Evolutionary conservation across 2,113 vertebrate genomes (phyloP).

Genomic region (Nothoprocta perdicaria): DNA sequence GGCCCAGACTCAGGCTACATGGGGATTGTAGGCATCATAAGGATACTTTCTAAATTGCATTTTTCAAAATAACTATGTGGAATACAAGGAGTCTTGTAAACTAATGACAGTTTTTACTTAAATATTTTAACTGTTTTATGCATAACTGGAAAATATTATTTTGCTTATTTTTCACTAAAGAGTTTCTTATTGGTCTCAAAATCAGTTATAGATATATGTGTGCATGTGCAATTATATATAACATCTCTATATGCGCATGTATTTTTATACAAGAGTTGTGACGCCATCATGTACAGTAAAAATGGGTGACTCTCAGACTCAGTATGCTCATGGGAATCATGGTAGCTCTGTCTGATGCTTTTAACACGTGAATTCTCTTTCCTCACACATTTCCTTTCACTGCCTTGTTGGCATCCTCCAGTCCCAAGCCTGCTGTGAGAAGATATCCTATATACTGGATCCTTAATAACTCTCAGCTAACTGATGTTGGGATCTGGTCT

Average conservation of each 20-base stretch:
- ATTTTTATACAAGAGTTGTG: not conserved
- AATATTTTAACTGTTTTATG: not conserved
- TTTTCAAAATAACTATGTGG: not conserved
- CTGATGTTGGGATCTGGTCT: not conserved
- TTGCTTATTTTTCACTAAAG: not conserved
- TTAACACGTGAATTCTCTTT: not conserved
- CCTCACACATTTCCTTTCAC: not conserved
- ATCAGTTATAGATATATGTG: not conserved
- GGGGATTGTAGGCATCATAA: not conserved
- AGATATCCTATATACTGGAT: not conserved
- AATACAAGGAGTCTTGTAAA: not conserved
- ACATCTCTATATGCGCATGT: rapidly evolving
- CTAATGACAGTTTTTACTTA: not conserved
- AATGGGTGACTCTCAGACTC: not conserved
- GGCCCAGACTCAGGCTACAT: not conserved
- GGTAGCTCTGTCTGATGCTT: not conserved
- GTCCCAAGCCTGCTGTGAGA: not conserved
- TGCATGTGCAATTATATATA: not conserved
- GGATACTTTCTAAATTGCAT: not conserved
- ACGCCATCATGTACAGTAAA: not conserved
- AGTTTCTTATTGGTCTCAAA: not conserved
- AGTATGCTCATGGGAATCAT: not conserved
- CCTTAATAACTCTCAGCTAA: not conserved
- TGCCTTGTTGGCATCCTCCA: not conserved
- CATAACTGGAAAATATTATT: not conserved